Conservation (phyloP, 2,797 vertebrate genomes). For the Liparis tanakae region DNA sequence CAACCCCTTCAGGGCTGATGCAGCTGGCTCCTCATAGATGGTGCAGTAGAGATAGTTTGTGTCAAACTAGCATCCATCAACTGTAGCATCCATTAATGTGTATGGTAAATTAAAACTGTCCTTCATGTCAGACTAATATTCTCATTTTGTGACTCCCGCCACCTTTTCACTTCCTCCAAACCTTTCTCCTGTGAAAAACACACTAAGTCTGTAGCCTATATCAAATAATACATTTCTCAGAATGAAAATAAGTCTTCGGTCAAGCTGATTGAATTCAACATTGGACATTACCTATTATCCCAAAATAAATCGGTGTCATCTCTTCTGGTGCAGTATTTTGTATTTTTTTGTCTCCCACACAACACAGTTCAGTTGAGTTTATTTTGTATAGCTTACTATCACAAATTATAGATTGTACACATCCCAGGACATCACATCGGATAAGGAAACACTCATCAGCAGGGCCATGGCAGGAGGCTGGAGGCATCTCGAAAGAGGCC, state of each 20-base stretch:
- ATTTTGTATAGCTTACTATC: background rate
- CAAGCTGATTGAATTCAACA: background rate
- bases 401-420: too few species aligned
- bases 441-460: too few species aligned
- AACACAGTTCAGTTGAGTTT: background rate
- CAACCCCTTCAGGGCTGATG: too few species aligned
- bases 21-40: constrained; percentile 25
- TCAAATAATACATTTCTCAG: background rate
- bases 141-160: background rate
- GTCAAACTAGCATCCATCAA: constrained; percentile 17
- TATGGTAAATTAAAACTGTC: background rate
- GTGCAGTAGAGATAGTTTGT: constrained; percentile 39
- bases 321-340: background rate
- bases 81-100: background rate
- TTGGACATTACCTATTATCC: too few species aligned
- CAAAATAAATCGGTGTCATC: background rate
- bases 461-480: too few species aligned
- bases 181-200: constrained; percentile 1
- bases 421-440: too few species aligned
- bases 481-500: too few species aligned
- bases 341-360: background rate
- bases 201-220: background rate
- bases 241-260: background rate
- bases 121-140: constrained; percentile 3
- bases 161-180: background rate